Evolutionary conservation across 2,113 vertebrate species (phyloP).

Genomic region (Siniperca chuatsi): DNA sequence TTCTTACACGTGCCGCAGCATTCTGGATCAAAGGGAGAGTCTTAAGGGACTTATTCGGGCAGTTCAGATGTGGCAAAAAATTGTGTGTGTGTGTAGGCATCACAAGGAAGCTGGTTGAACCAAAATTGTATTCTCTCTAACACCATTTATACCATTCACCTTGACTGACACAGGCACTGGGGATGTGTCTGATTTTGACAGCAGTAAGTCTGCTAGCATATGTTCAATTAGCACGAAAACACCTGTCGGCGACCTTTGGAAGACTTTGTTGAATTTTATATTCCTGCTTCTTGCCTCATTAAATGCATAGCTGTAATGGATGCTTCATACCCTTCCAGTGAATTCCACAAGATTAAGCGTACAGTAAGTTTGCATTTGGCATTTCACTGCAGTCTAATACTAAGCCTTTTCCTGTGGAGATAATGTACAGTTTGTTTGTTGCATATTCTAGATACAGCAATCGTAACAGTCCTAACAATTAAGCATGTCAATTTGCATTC

Average conservation of each 20-base stretch:
- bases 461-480: slow-evolving; percentile 14
- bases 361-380: slow-evolving; percentile 16
- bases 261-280: slow-evolving; percentile 38
- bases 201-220: slow-evolving; percentile 39
- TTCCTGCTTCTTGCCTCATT: slow-evolving; percentile 43
- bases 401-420: slow-evolving; percentile 14
- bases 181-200: slow-evolving; percentile 47
- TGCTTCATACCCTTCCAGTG: neutral
- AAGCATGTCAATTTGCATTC: slow-evolving; percentile 7
- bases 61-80: slow-evolving; percentile 46
- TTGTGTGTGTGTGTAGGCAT: slow-evolving; percentile 44
- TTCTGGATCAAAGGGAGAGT: too few species aligned
- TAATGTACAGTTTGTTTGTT: slow-evolving; percentile 9
- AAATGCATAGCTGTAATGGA: slow-evolving; percentile 19
- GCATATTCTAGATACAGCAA: neutral
- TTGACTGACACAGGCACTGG: slow-evolving; percentile 36
- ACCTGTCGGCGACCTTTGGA: slow-evolving; percentile 50
- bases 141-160: slow-evolving; percentile 56
- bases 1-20: too few species aligned
- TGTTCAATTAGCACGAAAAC: slow-evolving; percentile 62
- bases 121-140: slow-evolving; percentile 32
- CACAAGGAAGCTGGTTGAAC: slow-evolving; percentile 41
- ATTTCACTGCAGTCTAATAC: slow-evolving; percentile 4
- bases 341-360: slow-evolving; percentile 1
- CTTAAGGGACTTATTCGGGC: too few species aligned